Percentiles rank a stretch among this genome's conserved stretches.
Evolutionary conservation across 1,140 invertebrate species (phyloP).

Genomic region (Campodea augens): DNA sequence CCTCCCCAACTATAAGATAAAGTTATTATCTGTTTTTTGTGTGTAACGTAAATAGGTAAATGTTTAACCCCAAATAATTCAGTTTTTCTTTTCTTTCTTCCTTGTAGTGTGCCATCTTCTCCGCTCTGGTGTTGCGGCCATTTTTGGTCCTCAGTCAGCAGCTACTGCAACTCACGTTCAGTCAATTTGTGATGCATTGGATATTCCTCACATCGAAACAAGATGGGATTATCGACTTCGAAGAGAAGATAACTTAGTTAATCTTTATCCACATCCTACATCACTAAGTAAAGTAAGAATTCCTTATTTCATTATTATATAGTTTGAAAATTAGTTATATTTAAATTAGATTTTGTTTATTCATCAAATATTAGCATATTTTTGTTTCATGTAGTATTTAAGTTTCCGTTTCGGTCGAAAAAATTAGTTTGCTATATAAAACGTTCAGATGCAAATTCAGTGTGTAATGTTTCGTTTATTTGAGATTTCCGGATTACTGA

Average conservation of each 20-base stretch:
- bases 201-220: slow-evolving; percentile 86
- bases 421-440: no score
- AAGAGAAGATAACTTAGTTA: slow-evolving; percentile 75
- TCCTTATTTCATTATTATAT: not conserved
- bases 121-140: slow-evolving; percentile 68
- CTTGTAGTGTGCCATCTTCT: slow-evolving; percentile 72
- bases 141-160: slow-evolving; percentile 80
- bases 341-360: no score
- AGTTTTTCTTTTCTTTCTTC: slow-evolving; percentile 13
- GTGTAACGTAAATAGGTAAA: not conserved
- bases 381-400: no score
- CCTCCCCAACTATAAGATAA: not conserved
- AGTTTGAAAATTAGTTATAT: no score
- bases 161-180: slow-evolving; percentile 83
- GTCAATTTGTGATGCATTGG: slow-evolving; percentile 88
- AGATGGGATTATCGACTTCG: slow-evolving; percentile 77
- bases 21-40: not conserved
- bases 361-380: no score
- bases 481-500: no score
- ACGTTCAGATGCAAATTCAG: no score
- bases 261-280: slow-evolving; percentile 80
- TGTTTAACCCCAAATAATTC: not conserved
- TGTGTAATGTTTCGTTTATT: no score
- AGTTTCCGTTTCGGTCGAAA: no score
- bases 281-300: slow-evolving; percentile 58